Percentiles rank a stretch among this genome's conserved stretches.
phyloP scores from a whole-genome alignment of 2,797 vertebrate species.

The Sebastes cheni region DNA sequence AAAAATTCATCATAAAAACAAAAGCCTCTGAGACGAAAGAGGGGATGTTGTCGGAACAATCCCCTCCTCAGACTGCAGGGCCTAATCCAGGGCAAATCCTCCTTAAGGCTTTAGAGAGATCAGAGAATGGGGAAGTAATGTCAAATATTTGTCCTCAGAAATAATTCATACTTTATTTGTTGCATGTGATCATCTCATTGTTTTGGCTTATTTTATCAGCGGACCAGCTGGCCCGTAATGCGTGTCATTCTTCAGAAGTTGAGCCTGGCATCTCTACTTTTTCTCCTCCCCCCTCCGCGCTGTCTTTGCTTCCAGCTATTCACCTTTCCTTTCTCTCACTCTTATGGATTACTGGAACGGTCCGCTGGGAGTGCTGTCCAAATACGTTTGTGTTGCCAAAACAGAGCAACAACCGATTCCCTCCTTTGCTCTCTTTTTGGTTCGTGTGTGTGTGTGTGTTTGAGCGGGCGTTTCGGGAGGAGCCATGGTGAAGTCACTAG shows the following conservation, averaged over 20 bases:
- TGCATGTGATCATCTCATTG: conserved; percentile 72
- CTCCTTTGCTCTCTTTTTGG: conserved; percentile 39
- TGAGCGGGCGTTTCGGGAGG: conserved; percentile 46
- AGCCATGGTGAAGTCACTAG: conserved; percentile 64
- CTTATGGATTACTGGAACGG: conserved; percentile 61
- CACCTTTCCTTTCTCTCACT: conserved; percentile 64
- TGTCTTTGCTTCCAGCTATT: conserved; percentile 54
- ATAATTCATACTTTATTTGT: conserved; percentile 76
- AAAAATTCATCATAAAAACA: conserved; percentile 81
- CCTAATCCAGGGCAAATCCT: conserved; percentile 80
- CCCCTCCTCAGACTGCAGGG: conserved; percentile 63
- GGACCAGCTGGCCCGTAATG: conserved; percentile 64
- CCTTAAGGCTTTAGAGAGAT: conserved; percentile 74
- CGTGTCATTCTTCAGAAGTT: conserved; percentile 63
- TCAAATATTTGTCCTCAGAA: conserved; percentile 80
- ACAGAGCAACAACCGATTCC: conserved; percentile 54
- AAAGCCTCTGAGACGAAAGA: conserved; percentile 74
- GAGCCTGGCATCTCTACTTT: conserved; percentile 57
- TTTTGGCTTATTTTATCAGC: conserved; percentile 68
- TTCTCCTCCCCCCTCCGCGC: neutral
- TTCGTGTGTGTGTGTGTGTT: conserved; percentile 30
- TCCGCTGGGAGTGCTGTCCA: conserved; percentile 69
- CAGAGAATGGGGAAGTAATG: conserved; percentile 72
- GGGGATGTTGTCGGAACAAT: conserved; percentile 74
- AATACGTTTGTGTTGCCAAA: conserved; percentile 68